A percentile compares a stretch with the other conserved stretches of the same genome.
Conservation (phyloP, 64 coral and sea anemone genomes). For the Orbicella faveolata region DNA sequence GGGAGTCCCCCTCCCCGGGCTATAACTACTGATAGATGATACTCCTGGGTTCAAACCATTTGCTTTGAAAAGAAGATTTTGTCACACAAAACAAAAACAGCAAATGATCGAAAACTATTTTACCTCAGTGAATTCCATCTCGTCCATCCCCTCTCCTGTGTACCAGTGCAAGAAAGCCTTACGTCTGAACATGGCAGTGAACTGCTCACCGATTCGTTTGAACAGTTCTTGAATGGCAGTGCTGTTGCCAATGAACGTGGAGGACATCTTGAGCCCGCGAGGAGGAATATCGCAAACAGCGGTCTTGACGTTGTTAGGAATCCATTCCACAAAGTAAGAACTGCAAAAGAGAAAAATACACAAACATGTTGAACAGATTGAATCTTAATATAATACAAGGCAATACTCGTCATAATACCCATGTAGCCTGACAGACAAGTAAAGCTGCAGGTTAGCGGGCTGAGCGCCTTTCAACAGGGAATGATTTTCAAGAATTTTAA, state of each 20-base stretch:
- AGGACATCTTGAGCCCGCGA: conserved; percentile 56
- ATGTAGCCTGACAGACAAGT: no score
- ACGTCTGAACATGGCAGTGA: conserved; percentile 66
- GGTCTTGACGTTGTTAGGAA: conserved; percentile 69
- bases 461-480: no score
- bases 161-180: conserved; percentile 80
- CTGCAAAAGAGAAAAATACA: not conserved
- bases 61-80: no score
- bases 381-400: no score
- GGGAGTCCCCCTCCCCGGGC: no score
- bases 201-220: conserved; percentile 67
- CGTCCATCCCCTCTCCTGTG: conserved; percentile 72
- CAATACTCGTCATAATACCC: no score
- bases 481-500: no score
- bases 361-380: not conserved
- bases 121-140: conserved; percentile 79
- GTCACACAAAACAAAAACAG: not conserved
- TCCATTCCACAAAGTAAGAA: conserved; percentile 68
- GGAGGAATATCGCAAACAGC: conserved; percentile 67
- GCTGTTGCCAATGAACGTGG: conserved; percentile 60
- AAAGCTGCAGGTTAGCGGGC: no score
- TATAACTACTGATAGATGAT: no score
- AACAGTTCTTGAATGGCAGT: conserved; percentile 69
- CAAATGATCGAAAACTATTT: not conserved
- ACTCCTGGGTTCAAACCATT: no score